A percentile compares a stretch with the other conserved stretches of the same genome.
phyloP scores from a whole-genome alignment of 2,113 vertebrate species.

The Engraulis encrasicolus region DNA sequence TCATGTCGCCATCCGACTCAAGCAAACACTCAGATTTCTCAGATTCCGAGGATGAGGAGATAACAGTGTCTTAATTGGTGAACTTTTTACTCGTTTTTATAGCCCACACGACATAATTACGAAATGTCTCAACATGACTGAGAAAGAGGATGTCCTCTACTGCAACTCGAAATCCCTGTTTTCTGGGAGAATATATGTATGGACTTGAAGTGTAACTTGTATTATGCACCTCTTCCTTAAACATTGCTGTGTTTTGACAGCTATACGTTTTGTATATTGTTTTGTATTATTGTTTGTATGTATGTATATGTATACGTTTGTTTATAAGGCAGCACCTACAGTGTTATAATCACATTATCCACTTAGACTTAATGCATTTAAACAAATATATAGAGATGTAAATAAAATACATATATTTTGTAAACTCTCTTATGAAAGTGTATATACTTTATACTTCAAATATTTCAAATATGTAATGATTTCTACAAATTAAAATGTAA shows the following conservation, averaged over 20 bases:
- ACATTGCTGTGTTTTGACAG: conserved; percentile 28
- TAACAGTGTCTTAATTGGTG: conserved; percentile 85
- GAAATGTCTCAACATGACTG: conserved; percentile 42
- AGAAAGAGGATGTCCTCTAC: conserved; percentile 50
- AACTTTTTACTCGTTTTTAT: conserved; percentile 50
- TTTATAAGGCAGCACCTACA: conserved; percentile 51
- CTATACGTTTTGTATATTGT: conserved; percentile 27
- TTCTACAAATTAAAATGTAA: conserved; percentile 53
- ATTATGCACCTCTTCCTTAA: not conserved
- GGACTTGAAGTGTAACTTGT: conserved; percentile 22
- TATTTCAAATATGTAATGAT: conserved; percentile 57
- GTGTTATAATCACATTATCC: conserved; percentile 45
- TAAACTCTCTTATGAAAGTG: conserved; percentile 49
- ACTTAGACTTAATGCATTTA: conserved; percentile 45
- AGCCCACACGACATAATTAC: conserved; percentile 54
- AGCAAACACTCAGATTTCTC: conserved; percentile 90
- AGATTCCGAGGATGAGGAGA: conserved; percentile 90
- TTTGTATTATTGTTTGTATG: conserved; percentile 44
- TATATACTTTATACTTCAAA: conserved; percentile 48
- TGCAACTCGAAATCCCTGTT: conserved; percentile 29
- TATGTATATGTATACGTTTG: conserved; percentile 41
- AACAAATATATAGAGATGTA: conserved; percentile 63
- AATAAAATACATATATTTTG: conserved; percentile 64
- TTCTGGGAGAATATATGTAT: conserved; percentile 53
- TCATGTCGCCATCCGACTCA: conserved; percentile 77